Base-by-base conservation (phyloP, 2,888 invertebrate species). In the Apoda limacodes region DNA sequence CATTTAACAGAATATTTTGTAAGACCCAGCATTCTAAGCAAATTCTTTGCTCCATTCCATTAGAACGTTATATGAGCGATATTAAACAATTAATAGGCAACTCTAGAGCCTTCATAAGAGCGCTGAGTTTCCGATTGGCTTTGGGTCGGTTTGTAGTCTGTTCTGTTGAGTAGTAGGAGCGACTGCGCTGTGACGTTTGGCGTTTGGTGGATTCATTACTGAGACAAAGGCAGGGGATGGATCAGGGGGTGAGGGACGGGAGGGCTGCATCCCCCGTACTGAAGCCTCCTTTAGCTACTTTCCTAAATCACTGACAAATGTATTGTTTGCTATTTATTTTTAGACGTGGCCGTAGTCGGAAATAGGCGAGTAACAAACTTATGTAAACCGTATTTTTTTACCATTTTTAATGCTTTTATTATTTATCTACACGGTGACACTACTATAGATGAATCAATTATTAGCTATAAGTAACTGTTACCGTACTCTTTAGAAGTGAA, bases 131-230 rank as follows among this genome's bases (percentile, higher is more conserved):
- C 50, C 49, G 47, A 51, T 55, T 50, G 52, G 47, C 51, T 45
- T 50, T 54, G 47, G 41, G 53, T 56, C 44, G 56, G 52, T 48
- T 49, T 68, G 62, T 66, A 74, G 68, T 65, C 59, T 61, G 54
- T 61, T 64, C 55, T 54, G 52, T 60, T 46, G 58, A 59, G 46
- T 35, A 37, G 43, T 48, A 46, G 43, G 52, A 57, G 70, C 64
- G 69, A 52, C 62, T 70, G 71, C 70, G 72, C 75, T 59, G 56
- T 70, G 71, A 66, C 61, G 68, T 65, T 66, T 70, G 65, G 60
- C 66, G 71, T 76, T 74, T 75, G 72, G 64, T 61, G 74, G 78
- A 74, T 78, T 78, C 75, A 78, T 80, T 75, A 72, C 74, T 62
- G 71, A 76, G 71, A 76, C 76, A 78, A 75, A 76, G 60, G 48